Conservation (phyloP, 1,140 invertebrate genomes). For the Arctopsyche grandis region DNA sequence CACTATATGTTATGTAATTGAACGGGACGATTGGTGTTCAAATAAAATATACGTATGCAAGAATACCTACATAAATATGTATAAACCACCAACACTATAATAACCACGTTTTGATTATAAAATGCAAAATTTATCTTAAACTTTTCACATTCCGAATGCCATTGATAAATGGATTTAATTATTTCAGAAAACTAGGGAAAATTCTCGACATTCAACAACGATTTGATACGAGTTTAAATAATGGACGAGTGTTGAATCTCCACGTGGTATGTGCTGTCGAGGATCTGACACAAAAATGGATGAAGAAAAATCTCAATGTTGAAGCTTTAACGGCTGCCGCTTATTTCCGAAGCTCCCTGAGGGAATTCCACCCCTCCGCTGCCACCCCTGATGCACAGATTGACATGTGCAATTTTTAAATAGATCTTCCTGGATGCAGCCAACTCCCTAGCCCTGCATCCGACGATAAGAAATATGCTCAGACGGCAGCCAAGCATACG, state of each 20-base stretch:
- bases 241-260: slow-evolving; percentile 20
- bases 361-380: neutral
- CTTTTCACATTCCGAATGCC: too few relatives aligned
- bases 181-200: neutral
- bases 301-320: neutral
- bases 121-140: too few relatives aligned
- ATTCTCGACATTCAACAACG: neutral
- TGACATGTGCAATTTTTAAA: slow-evolving; percentile 45
- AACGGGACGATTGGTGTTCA: neutral
- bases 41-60: too few relatives aligned
- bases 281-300: slow-evolving; percentile 7
- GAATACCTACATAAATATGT: too few relatives aligned
- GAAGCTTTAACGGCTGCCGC: neutral
- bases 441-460: slow-evolving; percentile 20
- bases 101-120: too few relatives aligned
- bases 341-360: neutral
- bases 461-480: slow-evolving; percentile 39
- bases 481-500: slow-evolving; percentile 17
- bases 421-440: slow-evolving; percentile 28
- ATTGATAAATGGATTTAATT: neutral
- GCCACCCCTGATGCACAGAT: slow-evolving; percentile 27
- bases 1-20: neutral
- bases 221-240: neutral
- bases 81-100: neutral
- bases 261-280: neutral